These are phyloP conservation scores for Saiga tatarica DNA, from an alignment of 2,113 vertebrate species.

Conservation along the genomic window DNA sequence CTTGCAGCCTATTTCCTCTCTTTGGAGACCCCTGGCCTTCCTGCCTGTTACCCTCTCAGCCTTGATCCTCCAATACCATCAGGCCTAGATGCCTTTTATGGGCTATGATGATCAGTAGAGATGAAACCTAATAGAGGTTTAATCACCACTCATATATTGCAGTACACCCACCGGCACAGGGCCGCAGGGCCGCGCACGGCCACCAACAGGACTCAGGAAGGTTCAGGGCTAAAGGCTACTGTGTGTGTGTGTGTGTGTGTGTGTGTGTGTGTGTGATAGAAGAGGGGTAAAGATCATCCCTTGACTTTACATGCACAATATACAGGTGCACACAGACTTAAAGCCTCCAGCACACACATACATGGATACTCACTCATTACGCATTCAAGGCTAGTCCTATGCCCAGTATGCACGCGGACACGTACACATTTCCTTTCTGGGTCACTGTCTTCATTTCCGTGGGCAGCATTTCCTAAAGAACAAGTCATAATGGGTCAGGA, in stretches of 20 bases:
- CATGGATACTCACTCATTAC: background rate
- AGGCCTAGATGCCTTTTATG: conserved; percentile 28
- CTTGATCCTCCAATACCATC: background rate
- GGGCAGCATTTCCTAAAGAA: background rate
- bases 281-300: background rate
- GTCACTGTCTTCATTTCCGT: background rate
- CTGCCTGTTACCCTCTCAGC: background rate
- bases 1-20: background rate
- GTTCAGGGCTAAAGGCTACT: background rate
- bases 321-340: background rate
- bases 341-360: background rate
- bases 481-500: background rate
- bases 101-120: conserved; percentile 1
- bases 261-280: too few species aligned
- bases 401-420: background rate
- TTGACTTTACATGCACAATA: background rate
- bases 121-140: conserved; percentile 17
- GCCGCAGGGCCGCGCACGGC: background rate
- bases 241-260: background rate
- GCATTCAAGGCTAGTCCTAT: background rate
- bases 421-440: background rate
- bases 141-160: background rate
- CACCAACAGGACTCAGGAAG: background rate
- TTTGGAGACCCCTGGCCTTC: background rate
- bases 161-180: background rate